Base-by-base conservation (phyloP, 2,888 invertebrate species). In the Acrobasis suavella region DNA sequence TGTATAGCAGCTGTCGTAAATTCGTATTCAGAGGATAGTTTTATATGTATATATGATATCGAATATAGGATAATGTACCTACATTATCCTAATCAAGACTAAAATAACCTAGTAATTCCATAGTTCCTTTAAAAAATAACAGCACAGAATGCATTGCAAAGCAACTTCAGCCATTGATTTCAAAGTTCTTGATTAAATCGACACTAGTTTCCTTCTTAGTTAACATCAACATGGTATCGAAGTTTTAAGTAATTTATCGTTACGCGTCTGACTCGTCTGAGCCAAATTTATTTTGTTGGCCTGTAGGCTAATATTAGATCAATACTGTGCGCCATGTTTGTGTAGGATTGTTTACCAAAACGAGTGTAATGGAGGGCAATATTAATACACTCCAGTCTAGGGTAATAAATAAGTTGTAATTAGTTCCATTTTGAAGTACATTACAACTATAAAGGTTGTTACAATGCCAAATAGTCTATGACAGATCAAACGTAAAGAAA, bases 191-290 rank as follows among this genome's bases (percentile, higher is more conserved):
- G 7, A 46, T 14, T 46, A 46, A 12, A 46, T n/a, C 46, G 10
- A n/a, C 56, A 39, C n/a, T 52, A 54, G 54, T 54, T 50, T 16
- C 38, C 37, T 9, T 56, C 55, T 17, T 39, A 16, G 55, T 42
- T 16, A 42, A 38, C 42, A 56, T 16, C 42, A 56, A 37, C 39
- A 42, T 16, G 56, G 14, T 56, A 56, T 14, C 17, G 17, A 17
- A 56, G 42, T 42, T 56, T 9, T 42, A 56, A 22, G 52, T 56
- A 56, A 39, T 56, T 46, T 56, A 56, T n/a, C 42, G 42, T 42
- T 42, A 22, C 46, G 15, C 39, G 39, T 39, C 56, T 32, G 52
- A 32, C 56, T 10, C 17, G 39, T 39, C 56, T 32, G 52, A 32
- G 17, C 37, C 22, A 17, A 56, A 15, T 56, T 17, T 39, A 56